These are phyloP conservation scores for Lasiurus borealis DNA, from an alignment of 2,113 vertebrate genomes.

Conservation along the genomic window DNA sequence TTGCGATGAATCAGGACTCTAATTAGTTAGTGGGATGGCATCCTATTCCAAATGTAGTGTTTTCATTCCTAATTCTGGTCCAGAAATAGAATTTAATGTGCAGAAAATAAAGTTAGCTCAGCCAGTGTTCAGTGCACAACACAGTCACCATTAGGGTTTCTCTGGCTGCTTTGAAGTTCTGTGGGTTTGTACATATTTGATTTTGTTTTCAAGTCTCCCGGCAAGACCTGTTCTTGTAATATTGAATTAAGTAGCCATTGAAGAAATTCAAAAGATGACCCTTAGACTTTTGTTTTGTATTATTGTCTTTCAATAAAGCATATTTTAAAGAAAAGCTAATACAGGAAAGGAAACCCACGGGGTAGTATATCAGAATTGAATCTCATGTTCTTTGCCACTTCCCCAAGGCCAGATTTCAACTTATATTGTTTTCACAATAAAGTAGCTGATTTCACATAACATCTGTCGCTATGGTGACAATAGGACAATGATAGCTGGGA, in stretches of 20 bases:
- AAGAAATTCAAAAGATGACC: conserved; percentile 45
- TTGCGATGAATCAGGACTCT: not conserved
- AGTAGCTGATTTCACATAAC: conserved; percentile 23
- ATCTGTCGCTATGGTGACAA: conserved; percentile 61
- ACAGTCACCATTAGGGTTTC: not conserved
- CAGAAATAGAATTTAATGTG: conserved; percentile 46
- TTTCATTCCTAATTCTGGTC: conserved; percentile 36
- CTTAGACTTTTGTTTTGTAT: conserved; percentile 36
- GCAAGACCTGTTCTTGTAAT: not conserved
- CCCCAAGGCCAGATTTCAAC: conserved; percentile 59
- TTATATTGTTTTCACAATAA: conserved; percentile 58
- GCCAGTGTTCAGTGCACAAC: not conserved
- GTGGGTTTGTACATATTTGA: not conserved
- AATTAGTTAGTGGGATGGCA: not conserved
- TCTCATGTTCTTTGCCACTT: conserved; percentile 27
- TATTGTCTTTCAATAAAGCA: conserved; percentile 52
- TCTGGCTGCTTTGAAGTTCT: conserved; percentile 44
- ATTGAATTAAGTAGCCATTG: conserved; percentile 6
- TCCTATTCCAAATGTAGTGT: not conserved
- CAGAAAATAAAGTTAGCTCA: not conserved
- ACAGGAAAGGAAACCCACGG: conserved; percentile 7
- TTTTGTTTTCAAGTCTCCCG: conserved; percentile 30
- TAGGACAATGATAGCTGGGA: conserved; percentile 4
- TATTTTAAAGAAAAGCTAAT: conserved; percentile 64
- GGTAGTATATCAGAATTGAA: conserved; percentile 37